Base-by-base conservation (phyloP, 2,113 vertebrate genomes). In the Lichenostomus cassidix region DNA sequence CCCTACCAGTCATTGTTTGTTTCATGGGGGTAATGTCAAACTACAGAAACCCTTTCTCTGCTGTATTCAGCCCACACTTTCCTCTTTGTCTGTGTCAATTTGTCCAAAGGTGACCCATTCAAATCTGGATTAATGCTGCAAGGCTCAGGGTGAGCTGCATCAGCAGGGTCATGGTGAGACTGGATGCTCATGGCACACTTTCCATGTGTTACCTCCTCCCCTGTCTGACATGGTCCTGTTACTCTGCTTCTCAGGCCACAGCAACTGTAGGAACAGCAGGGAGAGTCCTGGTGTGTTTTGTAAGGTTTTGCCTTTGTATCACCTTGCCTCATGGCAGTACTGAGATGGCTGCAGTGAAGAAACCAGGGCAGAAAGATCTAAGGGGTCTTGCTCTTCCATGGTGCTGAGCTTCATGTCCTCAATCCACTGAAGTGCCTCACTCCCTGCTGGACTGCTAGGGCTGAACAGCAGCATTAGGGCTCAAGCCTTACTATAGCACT, bases 351-450 rank as follows among this genome's bases (percentile, higher is more conserved):
- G 37, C 33, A 69, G 42, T 52, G 41, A 71, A 21, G 49, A 74
- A 81, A 63, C 25, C 7, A 17, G 37, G 27, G 39, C 31, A 63
- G 69, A 58, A 75, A 27, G 11, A 56, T 69, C 14, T 70, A 42
- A 60, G 13, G 18, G 14, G 7, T 39, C 19, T 56, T 81, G 49
- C 35, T 52, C 28, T 73, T 73, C 41, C 29, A 5, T 9, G 27
- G 14, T 86, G 46, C 22, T 73, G 63, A 37, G 5, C 21, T 35
- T 39, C 11, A 11, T 71, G 33, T 11, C 37, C 17, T 31, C 0
- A 2, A 5, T 35, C 28, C 60, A 60, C 31, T 1, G 0, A 35
- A 29, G 14, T 50, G 14, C 44, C 33, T 77, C 33, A 5, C 28
- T 68, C 5, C 16, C 10, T 78, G 41, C 23, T 56, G 11, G 37